Percentiles rank a stretch among this genome's conserved stretches.
These are phyloP conservation scores for Rhogogaster chlorosoma DNA, from an alignment of 2,888 invertebrate genomes.

Conservation along the genomic window DNA sequence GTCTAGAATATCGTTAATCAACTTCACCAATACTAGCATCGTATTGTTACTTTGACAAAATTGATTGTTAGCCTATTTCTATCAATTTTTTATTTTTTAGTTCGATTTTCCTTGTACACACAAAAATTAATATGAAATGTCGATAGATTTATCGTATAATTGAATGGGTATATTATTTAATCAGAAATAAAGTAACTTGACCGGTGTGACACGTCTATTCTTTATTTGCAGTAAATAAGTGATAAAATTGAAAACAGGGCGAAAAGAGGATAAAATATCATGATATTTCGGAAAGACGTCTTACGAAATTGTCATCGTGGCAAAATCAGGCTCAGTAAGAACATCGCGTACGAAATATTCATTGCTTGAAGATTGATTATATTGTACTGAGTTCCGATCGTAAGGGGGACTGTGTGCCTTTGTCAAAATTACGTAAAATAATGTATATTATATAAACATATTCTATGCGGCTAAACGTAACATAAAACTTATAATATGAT, in stretches of 20 bases:
- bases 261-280: background rate
- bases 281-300: background rate
- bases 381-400: conserved; percentile 74
- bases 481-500: conserved; percentile 71
- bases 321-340: conserved; percentile 73
- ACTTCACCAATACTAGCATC: background rate
- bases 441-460: conserved; percentile 65
- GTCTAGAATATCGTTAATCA: background rate
- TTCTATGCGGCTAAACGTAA: conserved; percentile 68
- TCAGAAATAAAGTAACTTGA: background rate
- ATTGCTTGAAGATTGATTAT: conserved; percentile 67
- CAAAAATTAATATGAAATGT: background rate
- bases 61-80: background rate
- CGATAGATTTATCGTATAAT: background rate
- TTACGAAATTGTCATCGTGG: conserved; percentile 69
- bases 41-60: background rate
- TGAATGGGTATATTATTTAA: background rate
- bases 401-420: conserved; percentile 78
- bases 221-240: background rate
- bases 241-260: conserved; percentile 14
- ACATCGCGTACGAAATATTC: conserved; percentile 73
- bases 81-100: background rate
- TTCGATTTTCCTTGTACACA: background rate
- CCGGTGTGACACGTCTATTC: background rate
- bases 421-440: conserved; percentile 63